These are phyloP conservation scores for Strigamia crassipes DNA, from an alignment of 2,888 invertebrate species.

Conservation along the genomic window DNA sequence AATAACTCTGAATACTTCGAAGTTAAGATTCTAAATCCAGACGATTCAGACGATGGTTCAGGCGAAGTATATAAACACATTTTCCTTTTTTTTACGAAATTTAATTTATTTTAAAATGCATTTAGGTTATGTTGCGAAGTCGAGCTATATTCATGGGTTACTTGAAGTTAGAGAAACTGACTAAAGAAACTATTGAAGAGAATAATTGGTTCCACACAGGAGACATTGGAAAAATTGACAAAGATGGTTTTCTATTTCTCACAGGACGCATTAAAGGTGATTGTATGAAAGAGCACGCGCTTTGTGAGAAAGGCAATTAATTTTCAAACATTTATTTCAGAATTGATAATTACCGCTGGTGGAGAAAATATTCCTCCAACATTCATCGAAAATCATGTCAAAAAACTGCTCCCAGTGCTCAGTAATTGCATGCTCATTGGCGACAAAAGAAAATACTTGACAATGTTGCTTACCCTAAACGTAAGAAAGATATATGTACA, in stretches of 20 bases:
- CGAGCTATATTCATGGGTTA: conserved; percentile 93
- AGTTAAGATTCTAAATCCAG: conserved; percentile 72
- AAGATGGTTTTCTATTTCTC: conserved; percentile 73
- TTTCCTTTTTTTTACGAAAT: neutral
- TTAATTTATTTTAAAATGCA: conserved; percentile 52
- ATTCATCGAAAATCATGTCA: conserved; percentile 80
- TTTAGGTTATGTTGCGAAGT: conserved; percentile 75
- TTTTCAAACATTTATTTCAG: conserved; percentile 57
- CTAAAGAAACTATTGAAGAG: conserved; percentile 71
- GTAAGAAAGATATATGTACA: neutral
- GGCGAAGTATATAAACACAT: conserved; percentile 68
- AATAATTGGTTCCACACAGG: conserved; percentile 88
- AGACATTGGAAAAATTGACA: conserved; percentile 85
- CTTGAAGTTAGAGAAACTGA: conserved; percentile 74
- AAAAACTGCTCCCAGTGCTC: conserved; percentile 73
- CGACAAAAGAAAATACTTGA: conserved; percentile 82
- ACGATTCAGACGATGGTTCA: conserved; percentile 74
- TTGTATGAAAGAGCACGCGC: neutral
- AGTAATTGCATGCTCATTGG: conserved; percentile 86
- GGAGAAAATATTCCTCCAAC: conserved; percentile 88
- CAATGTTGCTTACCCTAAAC: conserved; percentile 76
- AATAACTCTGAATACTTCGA: conserved; percentile 59
- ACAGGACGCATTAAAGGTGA: conserved; percentile 68
- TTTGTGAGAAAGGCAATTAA: neutral
- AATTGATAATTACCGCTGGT: conserved; percentile 88